phyloP scores from a whole-genome alignment of 1,140 invertebrate species.

The Rhagoletis pomonella region DNA sequence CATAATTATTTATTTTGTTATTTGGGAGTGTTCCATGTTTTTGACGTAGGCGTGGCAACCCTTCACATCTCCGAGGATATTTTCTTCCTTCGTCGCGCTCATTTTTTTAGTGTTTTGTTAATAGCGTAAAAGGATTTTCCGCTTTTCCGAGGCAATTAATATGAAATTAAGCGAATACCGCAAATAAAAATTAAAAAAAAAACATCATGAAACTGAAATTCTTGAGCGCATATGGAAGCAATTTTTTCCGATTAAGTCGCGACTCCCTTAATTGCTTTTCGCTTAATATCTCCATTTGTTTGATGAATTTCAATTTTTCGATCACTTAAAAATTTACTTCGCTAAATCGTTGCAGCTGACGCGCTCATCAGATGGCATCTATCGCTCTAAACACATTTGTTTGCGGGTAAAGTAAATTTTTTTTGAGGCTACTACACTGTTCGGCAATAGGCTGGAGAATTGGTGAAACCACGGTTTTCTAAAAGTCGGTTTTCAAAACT shows the following conservation, averaged over 20 bases:
- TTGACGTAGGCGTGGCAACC: not conserved
- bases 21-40: not conserved
- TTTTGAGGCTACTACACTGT: too few species aligned
- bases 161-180: slow-evolving; percentile 29
- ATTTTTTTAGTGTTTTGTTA: slow-evolving; percentile 14
- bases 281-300: slow-evolving; percentile 19
- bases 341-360: slow-evolving; percentile 27
- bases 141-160: slow-evolving; percentile 37
- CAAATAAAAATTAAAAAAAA: not conserved
- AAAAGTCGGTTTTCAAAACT: too few species aligned
- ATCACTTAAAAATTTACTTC: slow-evolving; percentile 38
- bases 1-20: not conserved
- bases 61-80: not conserved
- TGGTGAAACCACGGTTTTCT: too few species aligned
- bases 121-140: slow-evolving; percentile 50
- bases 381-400: too few species aligned
- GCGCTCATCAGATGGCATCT: not conserved
- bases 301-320: slow-evolving; percentile 25
- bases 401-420: too few species aligned
- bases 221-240: slow-evolving; percentile 22
- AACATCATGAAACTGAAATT: not conserved
- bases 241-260: not conserved
- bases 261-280: slow-evolving; percentile 31
- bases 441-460: too few species aligned
- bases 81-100: not conserved